A percentile compares a stretch with the other conserved stretches of the same genome.
Evolutionary conservation across 2,113 vertebrate genomes (phyloP).

Genomic region (Pogona vitticeps): DNA sequence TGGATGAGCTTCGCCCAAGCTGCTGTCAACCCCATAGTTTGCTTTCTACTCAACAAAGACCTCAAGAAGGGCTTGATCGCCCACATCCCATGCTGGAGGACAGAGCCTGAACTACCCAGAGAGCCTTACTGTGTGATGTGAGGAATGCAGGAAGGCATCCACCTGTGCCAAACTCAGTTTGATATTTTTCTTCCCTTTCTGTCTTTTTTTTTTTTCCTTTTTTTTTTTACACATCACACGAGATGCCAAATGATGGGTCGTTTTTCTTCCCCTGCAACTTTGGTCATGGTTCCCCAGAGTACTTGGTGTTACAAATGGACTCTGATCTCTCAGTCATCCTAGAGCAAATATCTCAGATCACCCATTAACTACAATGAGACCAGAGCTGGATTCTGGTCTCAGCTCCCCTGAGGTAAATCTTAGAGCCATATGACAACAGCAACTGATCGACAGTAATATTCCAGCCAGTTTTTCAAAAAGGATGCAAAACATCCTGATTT

Average conservation of each 20-base stretch:
- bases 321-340: background rate
- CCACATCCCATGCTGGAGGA: constrained; percentile 91
- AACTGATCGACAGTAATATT: background rate
- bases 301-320: constrained; percentile 5
- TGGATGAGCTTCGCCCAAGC: constrained; percentile 97
- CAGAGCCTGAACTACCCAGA: constrained; percentile 90
- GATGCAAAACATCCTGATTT: background rate
- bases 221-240: constrained; percentile 10
- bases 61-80: constrained; percentile 92
- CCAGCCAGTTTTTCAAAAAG: background rate
- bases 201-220: background rate
- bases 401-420: constrained; percentile 22
- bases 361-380: constrained; percentile 7
- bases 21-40: constrained; percentile 93
- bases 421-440: constrained; percentile 19
- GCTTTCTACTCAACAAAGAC: constrained; percentile 93
- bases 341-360: constrained; percentile 2
- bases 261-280: constrained; percentile 20
- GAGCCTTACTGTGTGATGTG: constrained; percentile 96
- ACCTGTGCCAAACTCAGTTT: constrained; percentile 27
- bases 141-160: constrained; percentile 59
- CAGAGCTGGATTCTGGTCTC: constrained; percentile 38
- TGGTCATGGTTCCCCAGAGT: constrained; percentile 7
- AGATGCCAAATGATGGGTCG: constrained; percentile 26
- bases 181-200: background rate